A percentile compares a stretch with the other conserved stretches of the same genome.
These are phyloP conservation scores for Eulithis testata DNA, from an alignment of 2,888 invertebrate species.

Conservation along the genomic window DNA sequence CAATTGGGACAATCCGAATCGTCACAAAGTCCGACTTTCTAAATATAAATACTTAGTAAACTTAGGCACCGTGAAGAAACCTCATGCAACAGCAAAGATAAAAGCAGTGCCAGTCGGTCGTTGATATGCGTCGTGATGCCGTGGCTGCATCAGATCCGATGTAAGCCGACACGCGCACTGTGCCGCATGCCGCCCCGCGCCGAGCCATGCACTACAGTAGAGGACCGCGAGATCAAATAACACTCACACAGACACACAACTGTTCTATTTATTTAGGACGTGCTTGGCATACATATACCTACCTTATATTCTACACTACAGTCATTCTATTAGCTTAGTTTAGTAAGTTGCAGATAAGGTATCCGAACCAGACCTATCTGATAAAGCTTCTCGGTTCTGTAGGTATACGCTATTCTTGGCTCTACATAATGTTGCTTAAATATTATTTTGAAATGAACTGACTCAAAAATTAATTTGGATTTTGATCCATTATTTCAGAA, in stretches of 20 bases:
- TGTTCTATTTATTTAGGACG: constrained; percentile 46
- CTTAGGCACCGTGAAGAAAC: no score
- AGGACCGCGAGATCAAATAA: constrained; percentile 29
- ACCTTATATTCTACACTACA: constrained; percentile 5
- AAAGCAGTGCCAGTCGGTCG: constrained; percentile 15
- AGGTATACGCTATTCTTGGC: constrained; percentile 8
- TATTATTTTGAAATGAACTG: no score
- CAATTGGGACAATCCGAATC: no score
- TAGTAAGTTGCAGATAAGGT: constrained; percentile 40
- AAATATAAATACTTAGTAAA: no score
- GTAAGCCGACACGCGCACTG: constrained; percentile 20
- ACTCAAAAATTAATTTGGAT: no score
- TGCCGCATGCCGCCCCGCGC: no score
- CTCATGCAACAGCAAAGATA: no score
- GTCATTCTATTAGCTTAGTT: constrained; percentile 36
- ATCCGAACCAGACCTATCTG: constrained; percentile 34
- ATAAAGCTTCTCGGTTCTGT: constrained; percentile 20
- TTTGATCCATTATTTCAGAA: no score
- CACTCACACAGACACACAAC: constrained; percentile 29
- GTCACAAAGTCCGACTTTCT: no score
- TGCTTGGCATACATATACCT: constrained; percentile 30
- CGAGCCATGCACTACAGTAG: constrained; percentile 25
- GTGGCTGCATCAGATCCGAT: constrained; percentile 44
- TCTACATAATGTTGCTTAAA: neutral
- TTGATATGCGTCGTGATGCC: constrained; percentile 35